Percentiles rank a stretch among this genome's conserved stretches.
phyloP scores from a whole-genome alignment of 2,113 vertebrate genomes.

The Myotis lucifugus region DNA sequence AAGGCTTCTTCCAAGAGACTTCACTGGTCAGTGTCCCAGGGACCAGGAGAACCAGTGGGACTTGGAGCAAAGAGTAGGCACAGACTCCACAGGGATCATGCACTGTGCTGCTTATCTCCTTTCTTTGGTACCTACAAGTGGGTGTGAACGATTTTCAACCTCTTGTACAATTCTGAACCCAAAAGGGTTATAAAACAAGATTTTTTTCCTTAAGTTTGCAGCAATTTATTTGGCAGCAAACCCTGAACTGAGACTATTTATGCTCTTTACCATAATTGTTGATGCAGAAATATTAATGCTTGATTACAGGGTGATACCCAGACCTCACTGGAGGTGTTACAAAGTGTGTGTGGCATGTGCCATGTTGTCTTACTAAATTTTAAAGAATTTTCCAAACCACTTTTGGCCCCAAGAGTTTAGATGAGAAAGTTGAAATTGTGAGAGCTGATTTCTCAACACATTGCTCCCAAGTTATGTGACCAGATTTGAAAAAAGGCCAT shows the following conservation, averaged over 20 bases:
- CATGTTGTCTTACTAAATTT: not conserved
- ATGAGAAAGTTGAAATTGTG: not conserved
- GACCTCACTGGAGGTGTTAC: not conserved
- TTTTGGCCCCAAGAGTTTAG: not conserved
- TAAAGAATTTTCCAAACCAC: slow-evolving; percentile 26
- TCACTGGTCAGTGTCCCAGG: too few species aligned
- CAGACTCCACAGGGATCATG: too few species aligned
- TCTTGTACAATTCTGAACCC: not conserved
- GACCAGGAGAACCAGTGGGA: too few species aligned
- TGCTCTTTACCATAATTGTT: not conserved
- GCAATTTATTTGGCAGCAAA: not conserved
- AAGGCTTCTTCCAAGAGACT: too few species aligned
- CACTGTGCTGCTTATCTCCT: too few species aligned
- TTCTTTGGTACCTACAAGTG: too few species aligned
- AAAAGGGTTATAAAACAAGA: not conserved
- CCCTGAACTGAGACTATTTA: not conserved
- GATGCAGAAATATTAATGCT: not conserved
- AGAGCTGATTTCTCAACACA: not conserved
- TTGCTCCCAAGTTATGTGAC: not conserved
- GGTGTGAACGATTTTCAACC: not conserved
- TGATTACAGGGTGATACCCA: not conserved
- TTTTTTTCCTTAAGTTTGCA: not conserved
- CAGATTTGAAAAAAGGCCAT: not conserved
- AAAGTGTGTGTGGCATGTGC: not conserved
- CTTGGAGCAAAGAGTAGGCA: too few species aligned